A percentile compares a stretch with the other conserved stretches of the same genome.
These are phyloP conservation scores for Orius laevigatus DNA, from an alignment of 1,140 invertebrate species.

Conservation along the genomic window DNA sequence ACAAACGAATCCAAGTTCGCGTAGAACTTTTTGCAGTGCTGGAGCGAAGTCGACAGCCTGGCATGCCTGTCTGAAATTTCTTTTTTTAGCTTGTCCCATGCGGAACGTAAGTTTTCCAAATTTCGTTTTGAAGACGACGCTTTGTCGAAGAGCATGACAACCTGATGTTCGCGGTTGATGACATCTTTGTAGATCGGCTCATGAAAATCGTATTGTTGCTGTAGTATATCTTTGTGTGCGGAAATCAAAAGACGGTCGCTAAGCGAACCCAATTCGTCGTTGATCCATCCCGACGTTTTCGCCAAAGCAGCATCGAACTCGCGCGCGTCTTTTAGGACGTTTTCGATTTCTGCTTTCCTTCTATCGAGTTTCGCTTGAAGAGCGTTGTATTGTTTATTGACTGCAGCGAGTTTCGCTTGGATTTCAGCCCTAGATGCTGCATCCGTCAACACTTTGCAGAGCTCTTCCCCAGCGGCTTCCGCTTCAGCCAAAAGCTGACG, in stretches of 20 bases:
- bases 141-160: conserved; percentile 86
- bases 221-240: conserved; percentile 63
- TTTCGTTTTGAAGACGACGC: conserved; percentile 48
- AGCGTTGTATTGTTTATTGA: conserved; percentile 67
- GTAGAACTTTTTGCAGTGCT: conserved; percentile 83
- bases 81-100: conserved; percentile 79
- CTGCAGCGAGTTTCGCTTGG: conserved; percentile 64
- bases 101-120: conserved; percentile 68
- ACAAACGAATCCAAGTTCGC: conserved; percentile 67
- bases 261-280: conserved; percentile 54
- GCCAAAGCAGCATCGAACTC: conserved; percentile 76
- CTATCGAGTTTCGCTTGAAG: conserved; percentile 79
- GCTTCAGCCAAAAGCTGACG: conserved; percentile 71
- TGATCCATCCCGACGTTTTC: conserved; percentile 74
- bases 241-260: conserved; percentile 67
- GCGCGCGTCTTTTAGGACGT: conserved; percentile 59
- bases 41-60: conserved; percentile 24
- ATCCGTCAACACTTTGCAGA: conserved; percentile 69
- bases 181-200: conserved; percentile 71
- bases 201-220: conserved; percentile 56
- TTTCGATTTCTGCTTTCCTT: conserved; percentile 78
- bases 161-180: conserved; percentile 77
- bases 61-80: conserved; percentile 71
- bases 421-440: conserved; percentile 78
- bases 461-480: conserved; percentile 66